phyloP scores from a whole-genome alignment of 1,140 invertebrate species.

The Cyrtorhinus lividipennis region DNA sequence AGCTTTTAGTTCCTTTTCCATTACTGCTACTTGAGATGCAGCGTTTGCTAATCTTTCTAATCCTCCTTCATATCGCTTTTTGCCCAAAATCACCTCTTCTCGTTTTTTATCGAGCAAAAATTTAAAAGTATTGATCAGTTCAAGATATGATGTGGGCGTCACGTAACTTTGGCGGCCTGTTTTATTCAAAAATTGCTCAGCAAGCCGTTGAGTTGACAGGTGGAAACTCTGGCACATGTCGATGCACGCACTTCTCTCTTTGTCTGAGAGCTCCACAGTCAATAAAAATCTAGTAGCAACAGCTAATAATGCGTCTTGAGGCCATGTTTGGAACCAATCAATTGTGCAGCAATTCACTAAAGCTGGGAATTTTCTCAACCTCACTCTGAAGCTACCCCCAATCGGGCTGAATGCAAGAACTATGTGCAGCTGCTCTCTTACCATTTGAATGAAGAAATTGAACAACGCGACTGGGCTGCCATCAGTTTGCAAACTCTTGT shows the following conservation, averaged over 20 bases:
- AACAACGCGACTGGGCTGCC: conserved; percentile 81
- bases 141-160: conserved; percentile 86
- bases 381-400: conserved; percentile 66
- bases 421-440: conserved; percentile 84
- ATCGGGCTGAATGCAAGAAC: conserved; percentile 87
- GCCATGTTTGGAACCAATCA: conserved; percentile 96
- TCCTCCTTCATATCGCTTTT: conserved; percentile 68
- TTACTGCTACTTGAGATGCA: conserved; percentile 61
- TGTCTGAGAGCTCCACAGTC: conserved; percentile 62
- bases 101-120: conserved; percentile 55
- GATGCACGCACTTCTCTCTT: conserved; percentile 55
- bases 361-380: conserved; percentile 84
- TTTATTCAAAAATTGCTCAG: conserved; percentile 53
- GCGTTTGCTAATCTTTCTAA: conserved; percentile 75
- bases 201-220: conserved; percentile 62
- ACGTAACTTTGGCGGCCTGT: conserved; percentile 72
- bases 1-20: conserved; percentile 70
- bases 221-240: conserved; percentile 87
- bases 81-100: conserved; percentile 44
- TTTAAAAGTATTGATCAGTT: conserved; percentile 84
- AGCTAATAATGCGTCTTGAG: conserved; percentile 77
- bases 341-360: conserved; percentile 94
- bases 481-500: conserved; percentile 81
- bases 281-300: conserved; percentile 78
- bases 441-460: conserved; percentile 79